Conservation (phyloP, 2,888 invertebrate genomes). For the Sceliomorpha sp. region DNA sequence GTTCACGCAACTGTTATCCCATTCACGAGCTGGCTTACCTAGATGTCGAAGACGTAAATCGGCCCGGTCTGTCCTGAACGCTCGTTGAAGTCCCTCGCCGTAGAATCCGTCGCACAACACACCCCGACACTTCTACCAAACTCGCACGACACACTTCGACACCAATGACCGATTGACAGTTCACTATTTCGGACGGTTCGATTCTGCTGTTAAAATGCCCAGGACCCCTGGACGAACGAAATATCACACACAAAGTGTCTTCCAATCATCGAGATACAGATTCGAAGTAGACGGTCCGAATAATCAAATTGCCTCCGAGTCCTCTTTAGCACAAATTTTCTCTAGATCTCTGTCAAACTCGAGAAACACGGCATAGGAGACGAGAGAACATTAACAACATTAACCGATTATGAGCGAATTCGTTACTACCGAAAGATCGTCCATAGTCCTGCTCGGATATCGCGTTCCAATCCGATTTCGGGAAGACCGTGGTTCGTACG, state of each 20-base stretch:
- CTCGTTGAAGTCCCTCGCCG: conserved; percentile 70
- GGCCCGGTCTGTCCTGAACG: conserved; percentile 61
- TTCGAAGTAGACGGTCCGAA: background rate
- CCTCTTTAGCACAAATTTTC: too few species aligned
- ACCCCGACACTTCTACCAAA: conserved; percentile 64
- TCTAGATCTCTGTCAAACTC: too few species aligned
- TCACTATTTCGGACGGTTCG: background rate
- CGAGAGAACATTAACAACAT: too few species aligned
- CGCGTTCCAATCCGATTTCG: conserved; percentile 24
- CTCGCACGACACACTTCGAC: conserved; percentile 30
- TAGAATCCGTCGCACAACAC: conserved; percentile 64
- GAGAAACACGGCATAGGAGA: too few species aligned
- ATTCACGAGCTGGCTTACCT: conserved; percentile 63
- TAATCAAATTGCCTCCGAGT: too few species aligned
- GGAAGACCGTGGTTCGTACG: conserved; percentile 40
- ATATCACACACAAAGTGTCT: background rate
- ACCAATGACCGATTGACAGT: conserved; percentile 11
- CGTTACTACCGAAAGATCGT: too few species aligned
- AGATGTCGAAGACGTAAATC: conserved; percentile 62
- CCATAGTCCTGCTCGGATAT: background rate
- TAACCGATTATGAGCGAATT: too few species aligned
- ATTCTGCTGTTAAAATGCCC: too few species aligned
- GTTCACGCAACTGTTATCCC: conserved; percentile 38
- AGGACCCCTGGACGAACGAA: background rate
- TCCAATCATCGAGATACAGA: background rate